A percentile compares a stretch with the other conserved stretches of the same genome.
Evolutionary conservation across 2,888 invertebrate species (phyloP).

Genomic region (Cremastinae sp.): DNA sequence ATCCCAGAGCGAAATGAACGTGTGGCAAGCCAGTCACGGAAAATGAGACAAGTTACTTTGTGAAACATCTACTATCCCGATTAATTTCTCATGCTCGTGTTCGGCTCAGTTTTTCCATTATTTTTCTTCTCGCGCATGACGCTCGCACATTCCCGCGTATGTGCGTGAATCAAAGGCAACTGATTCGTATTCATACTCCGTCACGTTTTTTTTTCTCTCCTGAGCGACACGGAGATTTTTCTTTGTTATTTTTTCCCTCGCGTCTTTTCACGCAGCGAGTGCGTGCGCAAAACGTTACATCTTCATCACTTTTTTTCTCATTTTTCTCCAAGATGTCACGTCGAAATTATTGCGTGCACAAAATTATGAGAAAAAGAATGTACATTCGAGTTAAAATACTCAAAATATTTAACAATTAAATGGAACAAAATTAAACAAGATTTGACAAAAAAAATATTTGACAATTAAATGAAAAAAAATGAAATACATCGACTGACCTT

Average conservation of each 20-base stretch:
- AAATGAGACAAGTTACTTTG: not conserved
- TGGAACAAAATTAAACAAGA: no score
- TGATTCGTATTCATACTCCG: no score
- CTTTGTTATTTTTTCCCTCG: not conserved
- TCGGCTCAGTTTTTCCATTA: constrained; percentile 1
- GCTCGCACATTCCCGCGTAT: not conserved
- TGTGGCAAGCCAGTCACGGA: not conserved
- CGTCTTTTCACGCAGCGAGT: constrained; percentile 3
- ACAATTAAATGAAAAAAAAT: constrained; percentile 22
- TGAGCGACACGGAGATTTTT: not conserved
- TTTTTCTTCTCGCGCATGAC: not conserved
- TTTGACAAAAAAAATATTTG: not conserved
- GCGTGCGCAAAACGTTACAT: constrained; percentile 1
- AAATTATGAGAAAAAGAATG: no score
- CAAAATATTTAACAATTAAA: no score
- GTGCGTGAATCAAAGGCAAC: not conserved
- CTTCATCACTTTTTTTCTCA: no score
- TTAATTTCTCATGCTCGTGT: constrained; percentile 19
- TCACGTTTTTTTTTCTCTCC: not conserved
- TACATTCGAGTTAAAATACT: no score
- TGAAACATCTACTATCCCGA: constrained; percentile 8
- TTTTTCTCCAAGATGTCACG: not conserved
- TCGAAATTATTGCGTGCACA: not conserved
- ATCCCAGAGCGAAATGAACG: constrained; percentile 6
- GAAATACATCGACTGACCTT: constrained; percentile 70